Conservation (phyloP, 2,888 invertebrate species). For the Pharmacophagus antenor region DNA sequence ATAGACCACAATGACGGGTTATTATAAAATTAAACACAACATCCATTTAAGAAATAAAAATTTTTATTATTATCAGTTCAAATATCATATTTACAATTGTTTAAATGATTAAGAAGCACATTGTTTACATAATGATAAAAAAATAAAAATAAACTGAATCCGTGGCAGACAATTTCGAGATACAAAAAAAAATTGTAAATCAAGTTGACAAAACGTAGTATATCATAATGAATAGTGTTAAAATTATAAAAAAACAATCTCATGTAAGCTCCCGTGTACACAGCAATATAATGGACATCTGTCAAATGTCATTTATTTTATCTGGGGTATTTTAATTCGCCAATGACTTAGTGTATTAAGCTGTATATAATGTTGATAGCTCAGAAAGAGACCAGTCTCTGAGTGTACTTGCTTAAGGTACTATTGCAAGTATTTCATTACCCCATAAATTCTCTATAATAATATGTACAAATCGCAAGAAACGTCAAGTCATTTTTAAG, state of each 20-base stretch:
- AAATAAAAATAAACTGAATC: constrained; percentile 49
- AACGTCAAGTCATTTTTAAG: no score
- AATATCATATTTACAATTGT: constrained; percentile 81
- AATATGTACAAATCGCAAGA: no score
- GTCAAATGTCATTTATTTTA: no score
- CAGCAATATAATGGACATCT: constrained; percentile 6
- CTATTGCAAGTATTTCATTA: no score
- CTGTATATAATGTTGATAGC: no score
- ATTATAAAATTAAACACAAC: constrained; percentile 42
- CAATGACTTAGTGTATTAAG: no score
- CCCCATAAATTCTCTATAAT: no score
- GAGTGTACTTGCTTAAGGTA: no score
- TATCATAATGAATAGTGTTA: constrained; percentile 40
- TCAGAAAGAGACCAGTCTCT: no score
- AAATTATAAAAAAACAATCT: constrained; percentile 44
- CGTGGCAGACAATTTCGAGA: constrained; percentile 57
- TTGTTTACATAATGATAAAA: constrained; percentile 66
- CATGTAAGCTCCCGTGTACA: constrained; percentile 33
- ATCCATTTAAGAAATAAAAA: constrained; percentile 77
- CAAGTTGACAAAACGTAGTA: constrained; percentile 56
- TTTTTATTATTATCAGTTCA: constrained; percentile 82
- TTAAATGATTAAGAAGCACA: constrained; percentile 79
- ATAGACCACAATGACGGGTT: not conserved
- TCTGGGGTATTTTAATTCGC: no score
- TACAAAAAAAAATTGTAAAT: constrained; percentile 55